Evolutionary conservation across 2,113 vertebrate species (phyloP), one percentile per base, ranked within the genome.

Genomic region (Natator depressus): DNA sequence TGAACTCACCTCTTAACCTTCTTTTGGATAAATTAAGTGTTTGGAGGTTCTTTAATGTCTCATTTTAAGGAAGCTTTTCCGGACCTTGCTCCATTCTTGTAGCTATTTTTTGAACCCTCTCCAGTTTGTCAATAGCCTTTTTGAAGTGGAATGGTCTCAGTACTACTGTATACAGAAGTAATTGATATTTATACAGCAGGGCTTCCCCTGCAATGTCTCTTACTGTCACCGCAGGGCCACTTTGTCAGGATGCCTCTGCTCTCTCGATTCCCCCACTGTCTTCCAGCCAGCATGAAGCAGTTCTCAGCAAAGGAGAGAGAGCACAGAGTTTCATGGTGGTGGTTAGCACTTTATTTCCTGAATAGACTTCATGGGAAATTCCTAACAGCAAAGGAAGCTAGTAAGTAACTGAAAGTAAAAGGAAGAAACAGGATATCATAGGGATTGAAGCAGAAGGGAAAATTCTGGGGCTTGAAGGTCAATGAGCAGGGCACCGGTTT

Each of bases 381-480:
- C 27, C 12, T 0, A 8, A 17, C 14, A 24, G 2, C 38, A 84
- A 25, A 78, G 59, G 46, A 93, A 57, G 24, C 47, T 75, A 25
- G 6, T 35, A 42, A 53, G 11, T 1, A 3, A 27, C 6, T 54
- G 22, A 11, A 27, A 84, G 3, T 22, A 3, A 20, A 85, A 12
- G 19, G 46, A 91, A 89, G 24, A 20, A 22, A 11, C 46, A 22
- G 65, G 85, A 78, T 50, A 87, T 17, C 25, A 29, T 85, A 38
- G 4, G 85, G 19, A 11, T 46, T 69, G 82, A 35, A 79, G 75
- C 2, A 24, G 14, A 78, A 57, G 55, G 55, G 10, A 20, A 65
- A 84, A 90, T 24, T 35, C 1, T 4, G 75, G 31, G 8, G 8
- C n/a, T 54, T 54, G 0, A 0, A 1, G 27, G 76, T 35, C 27